phyloP scores from a whole-genome alignment of 2,797 vertebrate genomes.

The Acropternis orthonyx region DNA sequence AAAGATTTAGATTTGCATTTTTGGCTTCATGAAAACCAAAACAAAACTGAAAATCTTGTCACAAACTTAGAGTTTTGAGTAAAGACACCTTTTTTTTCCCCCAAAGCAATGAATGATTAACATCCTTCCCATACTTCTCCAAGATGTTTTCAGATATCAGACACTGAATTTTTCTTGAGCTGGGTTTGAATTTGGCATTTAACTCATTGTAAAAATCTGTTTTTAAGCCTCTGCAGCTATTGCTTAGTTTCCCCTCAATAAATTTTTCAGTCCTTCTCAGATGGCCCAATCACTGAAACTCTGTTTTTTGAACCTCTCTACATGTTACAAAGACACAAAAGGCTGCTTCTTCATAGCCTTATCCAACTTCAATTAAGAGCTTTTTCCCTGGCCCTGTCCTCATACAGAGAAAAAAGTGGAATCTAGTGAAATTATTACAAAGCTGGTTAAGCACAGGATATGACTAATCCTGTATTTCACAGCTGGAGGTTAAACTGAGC shows the following conservation, averaged over 20 bases:
- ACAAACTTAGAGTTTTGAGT: not conserved
- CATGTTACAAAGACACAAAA: not conserved
- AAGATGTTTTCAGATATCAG: not conserved
- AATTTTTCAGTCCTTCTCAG: not conserved
- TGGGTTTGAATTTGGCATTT: not conserved
- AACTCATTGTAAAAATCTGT: not conserved
- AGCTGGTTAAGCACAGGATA: constrained; percentile 58
- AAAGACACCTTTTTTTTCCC: not conserved
- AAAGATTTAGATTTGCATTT: not conserved
- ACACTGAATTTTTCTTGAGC: not conserved
- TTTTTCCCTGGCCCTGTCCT: not conserved
- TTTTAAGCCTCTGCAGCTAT: not conserved
- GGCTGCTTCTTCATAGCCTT: not conserved
- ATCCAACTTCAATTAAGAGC: not conserved
- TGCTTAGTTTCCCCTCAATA: not conserved
- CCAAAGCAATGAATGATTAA: not conserved
- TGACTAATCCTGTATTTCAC: constrained; percentile 56
- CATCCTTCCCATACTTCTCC: not conserved
- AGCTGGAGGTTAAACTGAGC: constrained; percentile 68
- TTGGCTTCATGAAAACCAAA: not conserved
- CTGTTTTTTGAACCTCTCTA: not conserved
- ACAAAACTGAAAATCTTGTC: not conserved
- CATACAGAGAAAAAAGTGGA: not conserved
- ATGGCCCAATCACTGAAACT: not conserved
- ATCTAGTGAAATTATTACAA: constrained; percentile 47